Evolutionary conservation across 2,888 invertebrate genomes (phyloP).

Genomic region (Tinea trinotella): DNA sequence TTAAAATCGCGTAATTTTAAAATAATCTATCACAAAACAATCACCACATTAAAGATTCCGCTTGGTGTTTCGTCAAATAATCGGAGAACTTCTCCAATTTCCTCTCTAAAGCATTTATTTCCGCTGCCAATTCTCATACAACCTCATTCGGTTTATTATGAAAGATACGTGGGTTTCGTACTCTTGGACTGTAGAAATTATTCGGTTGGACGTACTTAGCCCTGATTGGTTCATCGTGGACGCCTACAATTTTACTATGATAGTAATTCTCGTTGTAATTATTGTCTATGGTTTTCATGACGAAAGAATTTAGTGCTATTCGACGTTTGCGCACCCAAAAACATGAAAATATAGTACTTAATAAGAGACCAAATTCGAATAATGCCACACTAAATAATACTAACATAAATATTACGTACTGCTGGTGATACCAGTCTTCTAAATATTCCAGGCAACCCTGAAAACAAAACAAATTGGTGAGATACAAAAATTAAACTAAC

Average conservation of each 20-base stretch:
- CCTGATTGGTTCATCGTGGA: constrained; percentile 53
- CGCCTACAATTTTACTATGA: constrained; percentile 42
- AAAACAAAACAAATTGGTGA: too few relatives aligned
- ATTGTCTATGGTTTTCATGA: constrained; percentile 49
- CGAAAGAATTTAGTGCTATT: constrained; percentile 54
- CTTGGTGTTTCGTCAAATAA: constrained; percentile 66
- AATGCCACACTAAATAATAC: constrained; percentile 77
- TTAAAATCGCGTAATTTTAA: too few relatives aligned
- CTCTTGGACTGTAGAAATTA: constrained; percentile 62
- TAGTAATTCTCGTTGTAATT: constrained; percentile 56
- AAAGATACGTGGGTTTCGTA: constrained; percentile 59
- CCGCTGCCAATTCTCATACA: constrained; percentile 70
- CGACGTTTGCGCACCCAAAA: constrained; percentile 72
- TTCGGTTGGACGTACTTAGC: constrained; percentile 63
- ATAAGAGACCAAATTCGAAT: constrained; percentile 80
- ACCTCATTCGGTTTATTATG: constrained; percentile 62
- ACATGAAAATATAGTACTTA: constrained; percentile 80
- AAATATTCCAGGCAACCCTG: constrained; percentile 80
- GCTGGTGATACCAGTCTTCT: constrained; percentile 84
- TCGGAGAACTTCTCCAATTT: constrained; percentile 66
- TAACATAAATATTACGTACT: constrained; percentile 78
- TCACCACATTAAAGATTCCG: constrained; percentile 76
- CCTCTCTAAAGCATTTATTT: constrained; percentile 68
- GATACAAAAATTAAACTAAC: too few relatives aligned
- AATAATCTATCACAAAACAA: too few relatives aligned